These are phyloP conservation scores for Eclectus roratus DNA, from an alignment of 2,113 vertebrate species.

Conservation along the genomic window DNA sequence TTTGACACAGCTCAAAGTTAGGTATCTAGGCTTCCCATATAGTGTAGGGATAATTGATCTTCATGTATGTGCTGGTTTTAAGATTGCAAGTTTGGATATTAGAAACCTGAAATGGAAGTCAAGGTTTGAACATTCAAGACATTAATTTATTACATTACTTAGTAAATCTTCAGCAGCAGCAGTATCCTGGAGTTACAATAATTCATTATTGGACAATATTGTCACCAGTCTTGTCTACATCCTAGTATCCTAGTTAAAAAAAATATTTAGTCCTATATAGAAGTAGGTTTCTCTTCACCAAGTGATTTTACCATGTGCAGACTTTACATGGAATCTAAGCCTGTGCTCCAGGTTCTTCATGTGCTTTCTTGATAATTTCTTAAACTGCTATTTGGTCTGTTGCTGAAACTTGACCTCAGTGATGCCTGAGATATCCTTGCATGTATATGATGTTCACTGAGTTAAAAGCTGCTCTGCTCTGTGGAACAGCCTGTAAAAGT, in stretches of 20 bases:
- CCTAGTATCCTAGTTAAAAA: neutral
- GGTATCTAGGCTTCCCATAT: rapidly evolving
- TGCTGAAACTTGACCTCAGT: neutral
- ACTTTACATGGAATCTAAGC: neutral
- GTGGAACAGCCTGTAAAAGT: neutral
- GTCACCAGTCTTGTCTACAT: neutral
- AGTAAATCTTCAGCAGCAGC: neutral
- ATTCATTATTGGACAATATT: neutral
- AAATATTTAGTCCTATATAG: neutral
- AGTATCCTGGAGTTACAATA: neutral
- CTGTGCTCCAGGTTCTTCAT: neutral
- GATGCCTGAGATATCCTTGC: neutral
- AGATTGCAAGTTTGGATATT: neutral
- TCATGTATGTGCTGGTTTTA: neutral
- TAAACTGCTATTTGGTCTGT: neutral
- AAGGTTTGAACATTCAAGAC: neutral
- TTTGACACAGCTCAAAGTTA: neutral
- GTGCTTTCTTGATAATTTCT: neutral
- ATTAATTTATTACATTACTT: neutral
- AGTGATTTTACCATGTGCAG: neutral
- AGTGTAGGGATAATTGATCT: neutral
- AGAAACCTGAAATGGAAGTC: neutral
- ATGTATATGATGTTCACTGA: neutral
- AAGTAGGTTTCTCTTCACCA: neutral
- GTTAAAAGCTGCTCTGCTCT: neutral